Conservation (phyloP, 2,797 vertebrate species). For the Tauraco hartlaubi region DNA sequence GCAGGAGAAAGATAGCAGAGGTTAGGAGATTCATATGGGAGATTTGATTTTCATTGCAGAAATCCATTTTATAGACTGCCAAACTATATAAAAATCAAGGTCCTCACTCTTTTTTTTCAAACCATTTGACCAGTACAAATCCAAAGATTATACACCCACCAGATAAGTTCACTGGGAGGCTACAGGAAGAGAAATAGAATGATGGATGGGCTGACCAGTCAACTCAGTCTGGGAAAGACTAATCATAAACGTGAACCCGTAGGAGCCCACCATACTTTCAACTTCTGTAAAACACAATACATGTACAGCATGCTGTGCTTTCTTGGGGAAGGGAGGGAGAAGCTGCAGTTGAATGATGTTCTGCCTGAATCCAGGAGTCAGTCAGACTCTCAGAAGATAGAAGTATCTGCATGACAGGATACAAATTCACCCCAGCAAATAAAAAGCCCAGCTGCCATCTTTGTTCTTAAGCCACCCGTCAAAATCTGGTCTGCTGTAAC, state of each 20-base stretch:
- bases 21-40: background rate
- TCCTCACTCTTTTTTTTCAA: background rate
- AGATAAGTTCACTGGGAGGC: background rate
- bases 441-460: background rate
- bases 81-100: background rate
- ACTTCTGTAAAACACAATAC: background rate
- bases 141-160: background rate
- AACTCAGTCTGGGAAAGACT: background rate
- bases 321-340: background rate
- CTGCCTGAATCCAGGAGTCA: background rate
- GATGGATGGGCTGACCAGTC: background rate
- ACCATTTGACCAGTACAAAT: background rate
- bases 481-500: background rate
- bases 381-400: background rate
- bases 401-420: background rate
- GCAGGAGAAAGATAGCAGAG: background rate
- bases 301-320: background rate
- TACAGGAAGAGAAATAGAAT: background rate
- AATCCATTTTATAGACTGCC: background rate
- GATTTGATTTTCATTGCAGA: background rate
- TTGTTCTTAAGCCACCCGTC: background rate
- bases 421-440: background rate
- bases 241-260: accelerated
- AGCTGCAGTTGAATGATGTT: background rate
- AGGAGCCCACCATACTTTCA: background rate